Evolutionary conservation across 2,888 invertebrate species (phyloP).

Genomic region (Lepidonotus clava): DNA sequence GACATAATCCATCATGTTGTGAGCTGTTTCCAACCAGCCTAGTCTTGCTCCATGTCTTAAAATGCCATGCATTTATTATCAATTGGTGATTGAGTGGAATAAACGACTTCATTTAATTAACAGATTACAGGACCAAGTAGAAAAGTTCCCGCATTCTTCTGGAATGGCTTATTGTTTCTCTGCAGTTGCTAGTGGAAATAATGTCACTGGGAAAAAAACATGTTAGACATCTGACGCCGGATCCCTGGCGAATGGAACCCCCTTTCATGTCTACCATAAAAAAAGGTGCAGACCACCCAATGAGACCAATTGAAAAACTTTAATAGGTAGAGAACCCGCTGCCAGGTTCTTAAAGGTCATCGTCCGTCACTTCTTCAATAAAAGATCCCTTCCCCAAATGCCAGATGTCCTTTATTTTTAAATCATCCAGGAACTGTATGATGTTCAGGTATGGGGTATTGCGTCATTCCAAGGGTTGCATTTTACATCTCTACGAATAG

Average conservation of each 20-base stretch:
- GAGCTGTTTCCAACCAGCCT: not conserved
- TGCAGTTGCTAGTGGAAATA: too few species aligned
- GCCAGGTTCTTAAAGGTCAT: constrained; percentile 7
- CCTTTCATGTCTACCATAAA: not conserved
- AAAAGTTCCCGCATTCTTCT: too few species aligned
- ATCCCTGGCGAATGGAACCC: not conserved
- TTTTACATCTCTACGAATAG: too few species aligned
- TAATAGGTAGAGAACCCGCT: not conserved
- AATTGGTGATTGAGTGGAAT: constrained; percentile 3
- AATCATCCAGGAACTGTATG: not conserved
- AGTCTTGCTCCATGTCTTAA: not conserved
- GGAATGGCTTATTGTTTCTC: too few species aligned
- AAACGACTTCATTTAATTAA: constrained; percentile 7
- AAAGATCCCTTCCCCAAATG: constrained; percentile 2
- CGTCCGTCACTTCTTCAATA: not conserved
- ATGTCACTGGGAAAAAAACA: too few species aligned
- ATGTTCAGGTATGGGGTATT: not conserved
- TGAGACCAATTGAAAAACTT: not conserved
- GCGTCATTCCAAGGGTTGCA: not conserved
- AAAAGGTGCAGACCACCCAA: constrained; percentile 26
- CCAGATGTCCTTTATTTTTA: constrained; percentile 1
- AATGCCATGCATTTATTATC: not conserved
- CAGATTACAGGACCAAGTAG: too few species aligned
- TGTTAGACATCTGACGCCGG: not conserved
- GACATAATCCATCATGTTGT: not conserved